Base-by-base conservation (phyloP, 2,888 invertebrate species). In the Ormyrus nitidulus region DNA sequence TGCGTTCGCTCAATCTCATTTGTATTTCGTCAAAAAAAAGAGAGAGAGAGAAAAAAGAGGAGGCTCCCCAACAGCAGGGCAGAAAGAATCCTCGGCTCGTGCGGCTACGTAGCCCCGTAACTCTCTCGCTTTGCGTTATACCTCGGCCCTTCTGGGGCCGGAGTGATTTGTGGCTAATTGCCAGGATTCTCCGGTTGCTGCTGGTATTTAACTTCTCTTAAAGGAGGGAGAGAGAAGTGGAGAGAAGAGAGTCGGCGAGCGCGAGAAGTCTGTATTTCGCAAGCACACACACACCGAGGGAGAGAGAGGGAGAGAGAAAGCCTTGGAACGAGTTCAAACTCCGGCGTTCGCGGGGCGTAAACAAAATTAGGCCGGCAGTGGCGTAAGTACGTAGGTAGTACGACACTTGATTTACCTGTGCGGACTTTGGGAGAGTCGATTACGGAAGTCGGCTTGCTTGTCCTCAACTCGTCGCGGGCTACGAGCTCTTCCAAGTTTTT, bases 111-210 rank as follows among this genome's bases (percentile, higher is more conserved):
- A n/a, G 11, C n/a, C 19, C 8, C 53, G 61, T 62, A 46, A 62
- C 9, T 62, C 44, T 11, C 56, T 6, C 46, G 10, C 4, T 53
- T 13, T 19, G 8, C 34, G 53, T 49, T 48, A 5, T 48, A 8
- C 51, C 73, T 56, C 46, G 58, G 65, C 13, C 13, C 34, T 46
- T 9, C 7, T 9, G 68, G 51, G 71, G 69, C 13, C 8, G 19
- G 68, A 73, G 76, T 85, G 84, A 87, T 87, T 87, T 86, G 83
- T 86, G 83, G 84, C 86, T 86, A 85, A 87, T 86, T 86, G 84
- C 83, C 83, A 82, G 81, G 83, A 82, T 81, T 83, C 82, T 81
- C 80, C 65, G 79, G 72, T 73, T 73, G 77, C 19, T 19, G 19
- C 79, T 68, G 81, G 80, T 82, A 74, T 85, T 83, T 83, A 84